phyloP scores from a whole-genome alignment of 2,888 invertebrate genomes.

The Archips crataeganus region DNA sequence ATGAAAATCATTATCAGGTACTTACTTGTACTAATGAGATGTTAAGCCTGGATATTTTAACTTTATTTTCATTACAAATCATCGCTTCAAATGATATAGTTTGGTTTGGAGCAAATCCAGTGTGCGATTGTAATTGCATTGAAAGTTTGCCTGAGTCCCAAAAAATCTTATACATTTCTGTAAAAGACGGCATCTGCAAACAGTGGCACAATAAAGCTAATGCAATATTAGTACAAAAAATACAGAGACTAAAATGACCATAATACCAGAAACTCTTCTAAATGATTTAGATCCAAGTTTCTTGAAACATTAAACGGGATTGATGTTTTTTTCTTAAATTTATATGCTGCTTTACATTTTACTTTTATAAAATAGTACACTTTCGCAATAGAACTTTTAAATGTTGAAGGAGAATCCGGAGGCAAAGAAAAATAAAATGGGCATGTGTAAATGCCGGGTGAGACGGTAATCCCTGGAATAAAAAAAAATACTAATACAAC shows the following conservation, averaged over 20 bases:
- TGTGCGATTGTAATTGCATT: slow-evolving; percentile 66
- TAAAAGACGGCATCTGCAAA: slow-evolving; percentile 62
- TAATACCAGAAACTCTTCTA: slow-evolving; percentile 63
- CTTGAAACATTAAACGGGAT: slow-evolving; percentile 62
- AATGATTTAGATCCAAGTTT: slow-evolving; percentile 67
- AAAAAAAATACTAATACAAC: slow-evolving; percentile 2
- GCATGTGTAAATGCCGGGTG: slow-evolving; percentile 63
- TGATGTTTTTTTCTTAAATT: slow-evolving; percentile 54
- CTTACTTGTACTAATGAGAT: slow-evolving; percentile 68
- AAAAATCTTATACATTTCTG: slow-evolving; percentile 63
- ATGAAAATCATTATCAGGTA: slow-evolving; percentile 10
- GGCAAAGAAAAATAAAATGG: slow-evolving; percentile 74
- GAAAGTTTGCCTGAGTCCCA: slow-evolving; percentile 58
- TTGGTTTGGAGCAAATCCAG: slow-evolving; percentile 67
- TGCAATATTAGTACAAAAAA: background rate
- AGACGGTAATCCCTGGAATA: slow-evolving; percentile 61
- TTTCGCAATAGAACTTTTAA: slow-evolving; percentile 69
- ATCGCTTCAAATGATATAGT: slow-evolving; percentile 65
- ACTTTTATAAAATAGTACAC: slow-evolving; percentile 68
- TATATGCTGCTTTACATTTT: slow-evolving; percentile 61
- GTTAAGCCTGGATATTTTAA: slow-evolving; percentile 63
- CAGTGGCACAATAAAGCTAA: background rate
- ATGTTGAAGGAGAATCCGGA: slow-evolving; percentile 69
- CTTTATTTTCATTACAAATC: slow-evolving; percentile 65
- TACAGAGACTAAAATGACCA: background rate